phyloP scores from a whole-genome alignment of 2,888 invertebrate species.

The Sympetrum striolatum region DNA sequence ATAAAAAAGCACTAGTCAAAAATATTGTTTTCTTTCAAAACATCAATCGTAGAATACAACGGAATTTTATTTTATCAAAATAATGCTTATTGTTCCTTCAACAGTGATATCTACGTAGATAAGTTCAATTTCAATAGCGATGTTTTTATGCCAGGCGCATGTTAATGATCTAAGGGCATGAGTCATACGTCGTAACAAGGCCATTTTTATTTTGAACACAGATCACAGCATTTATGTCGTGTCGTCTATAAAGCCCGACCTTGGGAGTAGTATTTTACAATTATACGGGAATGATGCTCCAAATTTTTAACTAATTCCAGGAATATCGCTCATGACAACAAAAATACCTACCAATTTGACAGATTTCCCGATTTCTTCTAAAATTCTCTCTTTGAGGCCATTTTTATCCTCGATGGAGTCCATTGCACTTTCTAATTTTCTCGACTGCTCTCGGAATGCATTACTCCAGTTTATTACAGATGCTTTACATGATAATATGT shows the following conservation, averaged over 20 bases:
- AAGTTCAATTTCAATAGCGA: not conserved
- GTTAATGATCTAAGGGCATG: not conserved
- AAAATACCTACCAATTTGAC: slow-evolving; percentile 29
- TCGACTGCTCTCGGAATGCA: slow-evolving; percentile 27
- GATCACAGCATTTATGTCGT: not conserved
- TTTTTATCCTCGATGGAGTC: slow-evolving; percentile 26
- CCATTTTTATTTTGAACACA: not conserved
- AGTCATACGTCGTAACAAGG: not conserved
- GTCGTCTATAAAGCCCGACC: not conserved
- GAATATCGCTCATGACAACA: not conserved
- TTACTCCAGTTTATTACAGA: slow-evolving; percentile 39
- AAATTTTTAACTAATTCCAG: not conserved
- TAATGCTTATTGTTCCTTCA: not conserved
- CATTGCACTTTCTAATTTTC: slow-evolving; percentile 39
- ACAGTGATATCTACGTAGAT: not conserved
- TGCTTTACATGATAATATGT: slow-evolving; percentile 30
- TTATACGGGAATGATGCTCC: no score
- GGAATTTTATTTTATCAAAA: not conserved
- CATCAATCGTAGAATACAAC: not conserved
- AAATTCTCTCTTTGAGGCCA: slow-evolving; percentile 22
- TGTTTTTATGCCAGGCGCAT: not conserved
- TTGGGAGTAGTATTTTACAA: not conserved
- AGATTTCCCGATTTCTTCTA: slow-evolving; percentile 28
- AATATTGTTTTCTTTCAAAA: no score
- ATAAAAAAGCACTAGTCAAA: no score